Evolutionary conservation across 2,113 vertebrate species (phyloP).

Genomic region (Rhombomys opimus): DNA sequence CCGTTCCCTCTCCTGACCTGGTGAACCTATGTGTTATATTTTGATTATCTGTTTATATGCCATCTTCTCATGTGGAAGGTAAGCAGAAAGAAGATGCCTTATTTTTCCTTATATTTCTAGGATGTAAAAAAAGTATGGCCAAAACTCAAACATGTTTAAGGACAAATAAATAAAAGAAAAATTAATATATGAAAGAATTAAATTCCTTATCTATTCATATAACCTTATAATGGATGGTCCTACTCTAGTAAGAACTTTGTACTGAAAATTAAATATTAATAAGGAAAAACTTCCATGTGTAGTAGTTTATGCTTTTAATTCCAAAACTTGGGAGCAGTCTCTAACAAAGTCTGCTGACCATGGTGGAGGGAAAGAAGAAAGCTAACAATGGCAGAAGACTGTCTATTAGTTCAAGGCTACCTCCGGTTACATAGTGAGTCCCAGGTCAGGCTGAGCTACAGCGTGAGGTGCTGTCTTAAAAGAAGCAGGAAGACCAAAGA

Average conservation of each 20-base stretch:
- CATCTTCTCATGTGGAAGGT: background rate
- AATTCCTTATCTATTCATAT: conserved; percentile 13
- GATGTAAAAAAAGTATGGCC: background rate
- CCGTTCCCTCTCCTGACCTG: background rate
- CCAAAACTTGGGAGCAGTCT: background rate
- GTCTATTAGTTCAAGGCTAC: background rate
- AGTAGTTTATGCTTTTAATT: background rate
- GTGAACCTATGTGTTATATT: background rate
- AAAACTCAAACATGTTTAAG: background rate
- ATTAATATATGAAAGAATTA: background rate
- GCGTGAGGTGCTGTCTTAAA: background rate
- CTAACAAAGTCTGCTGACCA: background rate
- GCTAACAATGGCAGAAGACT: background rate
- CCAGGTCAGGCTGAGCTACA: background rate
- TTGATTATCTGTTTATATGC: background rate
- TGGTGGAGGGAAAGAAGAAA: background rate
- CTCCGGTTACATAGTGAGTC: background rate
- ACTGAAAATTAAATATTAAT: background rate
- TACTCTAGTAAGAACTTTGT: background rate
- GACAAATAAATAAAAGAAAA: background rate
- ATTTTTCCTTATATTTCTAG: background rate
- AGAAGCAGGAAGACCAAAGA: background rate
- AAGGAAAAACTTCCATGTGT: background rate
- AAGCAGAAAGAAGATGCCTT: background rate
- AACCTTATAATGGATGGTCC: background rate